Evolutionary conservation across 2,113 vertebrate species (phyloP), one percentile per base, ranked within the genome.

Genomic region (Phrynosoma platyrhinos): DNA sequence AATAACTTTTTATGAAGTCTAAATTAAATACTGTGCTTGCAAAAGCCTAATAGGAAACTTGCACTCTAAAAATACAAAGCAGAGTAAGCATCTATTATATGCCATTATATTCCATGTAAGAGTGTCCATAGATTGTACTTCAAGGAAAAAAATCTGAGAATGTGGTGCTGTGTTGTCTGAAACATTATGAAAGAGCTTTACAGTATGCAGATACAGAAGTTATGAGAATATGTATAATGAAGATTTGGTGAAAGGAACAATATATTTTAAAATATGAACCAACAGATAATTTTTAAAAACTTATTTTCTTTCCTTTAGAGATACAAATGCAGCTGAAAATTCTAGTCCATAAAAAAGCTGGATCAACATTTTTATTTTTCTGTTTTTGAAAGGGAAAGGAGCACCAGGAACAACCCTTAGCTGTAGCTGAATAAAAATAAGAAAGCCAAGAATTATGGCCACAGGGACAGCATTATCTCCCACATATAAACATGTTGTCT

Each of bases 1-100:
- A 88, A 69, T 83, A 83, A 88, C 42, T 20, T 93, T 96, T 94
- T 92, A 95, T 92, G 55, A 95, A 94, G 84, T 91, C 92, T 91
- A 94, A 95, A 91, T 93, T 95, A 92, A 87, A 91, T 91, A 86
- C 83, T 92, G 55, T 20, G n/a, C 30, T 82, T 82, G 92, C 55
- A 64, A 55, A 91, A 87, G 72, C 42, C 94, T 85, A 91, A 88
- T 71, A 84, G 66, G 76, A 84, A 87, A 85, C 58, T 62, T 62
- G 62, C 30, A 90, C 40, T 78, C 77, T 89, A 32, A 36, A 94
- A 94, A 83, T 36, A 64, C 14, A 85, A 71, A 78, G 47, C 74
- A 90, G 3, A 88, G 32, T 21, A 77, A 82, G 68, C 69, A 92
- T 76, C 27, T 58, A 75, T 76, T 6, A 3, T 79, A 88, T 79